Evolutionary conservation across 2,113 vertebrate genomes (phyloP).

Genomic region (Felis chaus): DNA sequence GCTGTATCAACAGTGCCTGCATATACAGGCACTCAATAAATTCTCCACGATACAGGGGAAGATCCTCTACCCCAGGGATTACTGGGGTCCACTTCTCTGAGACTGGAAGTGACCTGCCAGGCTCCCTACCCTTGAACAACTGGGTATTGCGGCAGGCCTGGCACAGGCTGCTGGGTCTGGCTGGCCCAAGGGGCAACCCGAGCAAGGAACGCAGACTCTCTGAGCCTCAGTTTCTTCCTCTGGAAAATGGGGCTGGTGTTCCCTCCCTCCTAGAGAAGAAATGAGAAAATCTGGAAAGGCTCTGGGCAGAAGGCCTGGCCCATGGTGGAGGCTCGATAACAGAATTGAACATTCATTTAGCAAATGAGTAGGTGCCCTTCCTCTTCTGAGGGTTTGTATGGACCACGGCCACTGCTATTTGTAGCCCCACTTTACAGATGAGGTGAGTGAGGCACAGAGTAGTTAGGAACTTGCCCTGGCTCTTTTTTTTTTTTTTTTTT

Average conservation of each 20-base stretch:
- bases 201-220: neutral
- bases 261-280: neutral
- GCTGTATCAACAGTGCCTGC: neutral
- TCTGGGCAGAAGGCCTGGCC: neutral
- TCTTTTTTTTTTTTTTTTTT: neutral
- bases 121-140: neutral
- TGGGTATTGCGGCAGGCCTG: neutral
- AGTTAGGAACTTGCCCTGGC: neutral
- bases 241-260: neutral
- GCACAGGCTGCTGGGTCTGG: neutral
- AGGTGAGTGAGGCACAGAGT: neutral
- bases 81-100: neutral
- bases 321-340: neutral
- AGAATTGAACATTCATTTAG: neutral
- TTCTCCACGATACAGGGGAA: neutral
- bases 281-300: neutral
- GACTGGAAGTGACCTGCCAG: neutral
- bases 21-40: neutral
- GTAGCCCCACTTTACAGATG: neutral
- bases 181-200: neutral
- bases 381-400: neutral
- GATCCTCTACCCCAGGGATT: neutral
- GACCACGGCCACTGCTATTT: neutral
- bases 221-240: neutral
- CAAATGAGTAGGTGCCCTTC: neutral